These are phyloP conservation scores for Hycleus phaleratus DNA, from an alignment of 1,140 invertebrate species.

Conservation along the genomic window DNA sequence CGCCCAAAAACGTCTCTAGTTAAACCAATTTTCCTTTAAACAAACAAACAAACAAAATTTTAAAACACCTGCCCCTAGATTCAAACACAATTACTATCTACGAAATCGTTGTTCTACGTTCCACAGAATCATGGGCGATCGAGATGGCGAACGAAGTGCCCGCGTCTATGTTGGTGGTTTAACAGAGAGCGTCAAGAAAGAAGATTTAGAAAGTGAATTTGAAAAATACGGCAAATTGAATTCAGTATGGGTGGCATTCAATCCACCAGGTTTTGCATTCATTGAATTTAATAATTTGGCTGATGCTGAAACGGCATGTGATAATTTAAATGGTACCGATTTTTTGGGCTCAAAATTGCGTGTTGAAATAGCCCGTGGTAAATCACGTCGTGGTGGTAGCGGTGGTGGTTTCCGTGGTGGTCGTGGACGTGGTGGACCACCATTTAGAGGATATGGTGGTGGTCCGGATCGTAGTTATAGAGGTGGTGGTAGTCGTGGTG, in stretches of 20 bases:
- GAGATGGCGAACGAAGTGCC: constrained; percentile 50
- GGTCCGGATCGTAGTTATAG: constrained; percentile 7
- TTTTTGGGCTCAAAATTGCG: constrained; percentile 71
- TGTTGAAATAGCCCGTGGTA: constrained; percentile 74
- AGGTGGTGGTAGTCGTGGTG: constrained; percentile 16
- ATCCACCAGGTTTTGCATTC: constrained; percentile 96
- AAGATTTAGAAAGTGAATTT: constrained; percentile 87
- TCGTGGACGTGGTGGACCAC: constrained; percentile 22
- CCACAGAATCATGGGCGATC: constrained; percentile 39
- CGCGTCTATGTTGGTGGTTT: constrained; percentile 80
- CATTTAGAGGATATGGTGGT: constrained; percentile 15
- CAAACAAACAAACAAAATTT: background rate
- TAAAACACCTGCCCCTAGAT: background rate
- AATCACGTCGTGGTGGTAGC: constrained; percentile 47
- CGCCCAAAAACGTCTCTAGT: constrained; percentile 33
- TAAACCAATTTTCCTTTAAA: background rate
- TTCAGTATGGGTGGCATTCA: constrained; percentile 90
- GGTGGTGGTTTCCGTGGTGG: constrained; percentile 42
- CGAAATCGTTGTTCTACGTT: constrained; percentile 36
- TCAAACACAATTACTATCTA: constrained; percentile 17
- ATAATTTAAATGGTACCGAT: constrained; percentile 81
- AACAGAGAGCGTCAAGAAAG: constrained; percentile 75
- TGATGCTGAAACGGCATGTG: constrained; percentile 90
- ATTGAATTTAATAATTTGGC: constrained; percentile 94
- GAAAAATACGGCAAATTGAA: constrained; percentile 58